These are phyloP conservation scores for Agapornis canus DNA, from an alignment of 2,797 vertebrate genomes.

Conservation along the genomic window DNA sequence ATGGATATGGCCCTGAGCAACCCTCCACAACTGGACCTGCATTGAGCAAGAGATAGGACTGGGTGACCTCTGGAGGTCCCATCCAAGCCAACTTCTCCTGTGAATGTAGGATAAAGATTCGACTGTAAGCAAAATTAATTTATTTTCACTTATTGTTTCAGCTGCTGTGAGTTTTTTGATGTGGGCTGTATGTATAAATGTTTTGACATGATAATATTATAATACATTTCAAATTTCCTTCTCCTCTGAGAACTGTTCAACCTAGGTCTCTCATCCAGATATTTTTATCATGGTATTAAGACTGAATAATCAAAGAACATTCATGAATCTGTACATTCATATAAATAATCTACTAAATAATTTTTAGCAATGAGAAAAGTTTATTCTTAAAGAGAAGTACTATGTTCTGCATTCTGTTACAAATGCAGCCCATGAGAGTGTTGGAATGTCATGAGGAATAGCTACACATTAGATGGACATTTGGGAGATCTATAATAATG, in stretches of 20 bases:
- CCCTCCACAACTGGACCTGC: not conserved
- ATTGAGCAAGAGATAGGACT: not conserved
- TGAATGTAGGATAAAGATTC: not conserved
- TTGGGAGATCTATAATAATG: not conserved
- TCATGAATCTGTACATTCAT: not conserved
- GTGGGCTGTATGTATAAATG: rapidly evolving
- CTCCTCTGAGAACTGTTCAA: not conserved
- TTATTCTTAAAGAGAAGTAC: not conserved
- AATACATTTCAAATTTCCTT: not conserved
- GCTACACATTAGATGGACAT: not conserved
- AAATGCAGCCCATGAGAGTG: not conserved
- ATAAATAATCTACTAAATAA: not conserved
- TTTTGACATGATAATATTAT: not conserved
- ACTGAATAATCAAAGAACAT: not conserved
- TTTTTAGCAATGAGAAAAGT: not conserved
- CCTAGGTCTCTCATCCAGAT: not conserved
- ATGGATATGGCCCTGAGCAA: not conserved
- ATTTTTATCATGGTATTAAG: not conserved
- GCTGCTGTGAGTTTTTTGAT: rapidly evolving
- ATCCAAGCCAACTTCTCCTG: not conserved
- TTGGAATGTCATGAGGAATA: not conserved
- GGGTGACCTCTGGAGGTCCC: not conserved
- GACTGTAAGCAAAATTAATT: not conserved
- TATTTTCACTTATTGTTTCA: not conserved
- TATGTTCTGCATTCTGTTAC: not conserved